phyloP scores from a whole-genome alignment of 1,140 invertebrate genomes.

The Pogonomyrmex barbatus region DNA sequence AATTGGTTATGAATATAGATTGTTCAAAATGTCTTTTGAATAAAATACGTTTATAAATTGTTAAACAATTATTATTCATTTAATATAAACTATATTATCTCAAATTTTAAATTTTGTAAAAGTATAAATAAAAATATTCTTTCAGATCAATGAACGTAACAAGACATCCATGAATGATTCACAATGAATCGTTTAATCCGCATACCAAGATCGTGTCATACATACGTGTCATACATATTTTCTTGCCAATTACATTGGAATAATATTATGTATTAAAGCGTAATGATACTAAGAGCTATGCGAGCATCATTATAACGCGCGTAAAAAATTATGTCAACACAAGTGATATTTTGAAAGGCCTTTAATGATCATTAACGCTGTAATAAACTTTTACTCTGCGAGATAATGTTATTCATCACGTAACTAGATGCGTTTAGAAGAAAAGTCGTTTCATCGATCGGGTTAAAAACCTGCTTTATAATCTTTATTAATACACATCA shows the following conservation, averaged over 20 bases:
- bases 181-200: neutral
- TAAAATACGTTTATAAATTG: neutral
- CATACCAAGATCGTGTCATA: neutral
- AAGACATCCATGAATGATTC: neutral
- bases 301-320: neutral
- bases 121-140: neutral
- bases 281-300: neutral
- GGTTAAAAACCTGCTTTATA: conserved; percentile 35
- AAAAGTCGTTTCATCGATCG: neutral
- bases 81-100: neutral
- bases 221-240: neutral
- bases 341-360: neutral
- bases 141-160: neutral
- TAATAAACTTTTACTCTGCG: conserved; percentile 28
- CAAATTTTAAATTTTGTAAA: neutral
- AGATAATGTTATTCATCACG: neutral
- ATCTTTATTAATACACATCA: neutral
- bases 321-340: neutral
- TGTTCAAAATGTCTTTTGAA: neutral
- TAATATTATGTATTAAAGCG: neutral
- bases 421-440: neutral
- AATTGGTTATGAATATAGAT: neutral
- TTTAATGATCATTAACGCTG: neutral
- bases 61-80: neutral
- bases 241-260: neutral